Conservation (phyloP, 2,113 vertebrate genomes). For the Pleuronectes platessa region DNA sequence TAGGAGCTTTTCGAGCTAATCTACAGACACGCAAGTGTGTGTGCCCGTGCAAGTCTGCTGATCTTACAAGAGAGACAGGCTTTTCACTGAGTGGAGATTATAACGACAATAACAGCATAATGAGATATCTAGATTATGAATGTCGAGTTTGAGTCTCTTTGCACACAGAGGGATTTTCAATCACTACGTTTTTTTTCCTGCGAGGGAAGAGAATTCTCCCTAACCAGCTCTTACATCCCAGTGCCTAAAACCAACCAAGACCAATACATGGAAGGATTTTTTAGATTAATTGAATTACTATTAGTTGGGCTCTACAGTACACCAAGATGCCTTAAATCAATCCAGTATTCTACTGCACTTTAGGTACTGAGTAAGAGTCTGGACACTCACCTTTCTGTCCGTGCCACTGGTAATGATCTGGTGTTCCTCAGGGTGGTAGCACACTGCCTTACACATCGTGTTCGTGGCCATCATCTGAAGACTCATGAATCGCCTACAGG, state of each 20-base stretch:
- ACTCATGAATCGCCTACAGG: slow-evolving; percentile 83
- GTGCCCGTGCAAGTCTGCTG: slow-evolving; percentile 24
- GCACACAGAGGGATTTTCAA: neutral
- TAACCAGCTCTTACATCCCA: neutral
- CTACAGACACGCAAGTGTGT: slow-evolving; percentile 12
- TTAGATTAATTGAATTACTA: neutral
- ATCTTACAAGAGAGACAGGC: slow-evolving; percentile 15
- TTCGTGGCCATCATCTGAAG: slow-evolving; percentile 88
- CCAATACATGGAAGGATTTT: neutral
- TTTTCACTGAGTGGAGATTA: slow-evolving; percentile 43
- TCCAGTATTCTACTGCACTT: neutral
- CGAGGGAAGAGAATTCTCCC: neutral
- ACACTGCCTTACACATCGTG: slow-evolving; percentile 85
- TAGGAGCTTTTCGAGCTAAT: slow-evolving; percentile 39
- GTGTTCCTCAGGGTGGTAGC: slow-evolving; percentile 91
- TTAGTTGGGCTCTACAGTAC: neutral
- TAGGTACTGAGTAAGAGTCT: too few relatives aligned
- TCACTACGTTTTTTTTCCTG: neutral
- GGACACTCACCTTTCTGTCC: slow-evolving; percentile 85
- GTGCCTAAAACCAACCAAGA: slow-evolving; percentile 5
- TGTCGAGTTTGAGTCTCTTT: slow-evolving; percentile 19
- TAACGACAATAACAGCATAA: slow-evolving; percentile 49
- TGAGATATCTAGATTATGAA: slow-evolving; percentile 24
- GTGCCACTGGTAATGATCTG: slow-evolving; percentile 91
- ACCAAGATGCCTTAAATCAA: neutral